These are phyloP conservation scores for Pardosa pseudoannulata DNA, from an alignment of 2,888 invertebrate species.

Conservation along the genomic window DNA sequence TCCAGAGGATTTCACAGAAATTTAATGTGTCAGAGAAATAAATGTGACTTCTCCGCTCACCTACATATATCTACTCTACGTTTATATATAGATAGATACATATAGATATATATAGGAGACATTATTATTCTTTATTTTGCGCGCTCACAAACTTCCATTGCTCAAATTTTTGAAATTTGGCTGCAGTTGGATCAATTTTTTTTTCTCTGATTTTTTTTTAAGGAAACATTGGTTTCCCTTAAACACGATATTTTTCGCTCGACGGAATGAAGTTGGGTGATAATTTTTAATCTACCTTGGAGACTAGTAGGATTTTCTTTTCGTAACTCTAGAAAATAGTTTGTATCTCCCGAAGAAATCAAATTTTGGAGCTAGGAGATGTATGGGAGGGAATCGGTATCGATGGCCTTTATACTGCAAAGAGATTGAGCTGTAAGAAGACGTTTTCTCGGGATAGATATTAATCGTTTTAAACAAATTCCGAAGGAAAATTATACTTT, in stretches of 20 bases:
- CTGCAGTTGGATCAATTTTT: slow-evolving; percentile 31
- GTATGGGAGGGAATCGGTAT: no score
- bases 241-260: slow-evolving; percentile 46
- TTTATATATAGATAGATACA: slow-evolving; percentile 59
- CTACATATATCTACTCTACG: slow-evolving; percentile 66
- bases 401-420: no score
- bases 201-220: neutral
- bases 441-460: no score
- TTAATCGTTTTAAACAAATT: no score
- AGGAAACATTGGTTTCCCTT: slow-evolving; percentile 21
- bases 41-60: slow-evolving; percentile 65
- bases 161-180: slow-evolving; percentile 51
- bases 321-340: neutral
- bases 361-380: neutral
- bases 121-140: slow-evolving; percentile 65
- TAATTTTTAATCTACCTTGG: slow-evolving; percentile 59
- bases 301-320: neutral
- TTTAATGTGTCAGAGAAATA: slow-evolving; percentile 72
- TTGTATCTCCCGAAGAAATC: neutral
- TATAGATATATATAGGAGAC: slow-evolving; percentile 49
- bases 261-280: slow-evolving; percentile 41
- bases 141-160: slow-evolving; percentile 59
- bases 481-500: no score
- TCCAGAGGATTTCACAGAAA: slow-evolving; percentile 72
- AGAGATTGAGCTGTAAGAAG: no score